Conservation (phyloP, 2,797 vertebrate genomes). For the Parauchenoglanis ngamensis region DNA sequence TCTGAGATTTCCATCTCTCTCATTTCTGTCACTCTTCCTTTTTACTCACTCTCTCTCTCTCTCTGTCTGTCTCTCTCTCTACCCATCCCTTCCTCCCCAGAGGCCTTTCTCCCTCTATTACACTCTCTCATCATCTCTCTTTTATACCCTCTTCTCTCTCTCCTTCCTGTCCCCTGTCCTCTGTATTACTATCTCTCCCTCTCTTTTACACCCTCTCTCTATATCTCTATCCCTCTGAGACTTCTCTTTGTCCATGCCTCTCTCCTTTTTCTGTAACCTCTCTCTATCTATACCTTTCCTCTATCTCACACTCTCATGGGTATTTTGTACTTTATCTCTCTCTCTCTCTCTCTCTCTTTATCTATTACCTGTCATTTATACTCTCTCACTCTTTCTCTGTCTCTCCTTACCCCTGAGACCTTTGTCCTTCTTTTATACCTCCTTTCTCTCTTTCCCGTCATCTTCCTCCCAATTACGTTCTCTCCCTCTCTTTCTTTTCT, state of each 20-base stretch:
- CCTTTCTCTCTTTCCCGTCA: constrained; percentile 18
- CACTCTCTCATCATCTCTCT: neutral
- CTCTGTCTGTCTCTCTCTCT: neutral
- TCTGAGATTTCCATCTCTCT: neutral
- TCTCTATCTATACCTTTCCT: neutral
- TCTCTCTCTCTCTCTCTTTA: constrained; percentile 30
- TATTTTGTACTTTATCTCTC: constrained; percentile 30
- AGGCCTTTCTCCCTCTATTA: neutral
- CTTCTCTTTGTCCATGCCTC: constrained; percentile 32
- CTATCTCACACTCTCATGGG: constrained; percentile 40
- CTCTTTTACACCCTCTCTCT: neutral
- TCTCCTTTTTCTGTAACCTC: neutral
- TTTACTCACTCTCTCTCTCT: neutral
- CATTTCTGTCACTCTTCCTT: neutral
- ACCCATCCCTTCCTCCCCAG: neutral
- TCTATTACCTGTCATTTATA: neutral
- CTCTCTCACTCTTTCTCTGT: neutral
- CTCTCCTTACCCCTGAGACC: neutral
- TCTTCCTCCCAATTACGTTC: neutral
- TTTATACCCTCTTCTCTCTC: neutral
- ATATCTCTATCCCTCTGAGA: neutral
- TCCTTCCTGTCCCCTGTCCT: neutral
- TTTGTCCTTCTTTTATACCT: constrained; percentile 42
- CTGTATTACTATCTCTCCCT: neutral
- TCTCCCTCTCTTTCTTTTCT: constrained; percentile 6